Conservation (phyloP, 2,113 vertebrate species). For the Clarias batrachus region DNA sequence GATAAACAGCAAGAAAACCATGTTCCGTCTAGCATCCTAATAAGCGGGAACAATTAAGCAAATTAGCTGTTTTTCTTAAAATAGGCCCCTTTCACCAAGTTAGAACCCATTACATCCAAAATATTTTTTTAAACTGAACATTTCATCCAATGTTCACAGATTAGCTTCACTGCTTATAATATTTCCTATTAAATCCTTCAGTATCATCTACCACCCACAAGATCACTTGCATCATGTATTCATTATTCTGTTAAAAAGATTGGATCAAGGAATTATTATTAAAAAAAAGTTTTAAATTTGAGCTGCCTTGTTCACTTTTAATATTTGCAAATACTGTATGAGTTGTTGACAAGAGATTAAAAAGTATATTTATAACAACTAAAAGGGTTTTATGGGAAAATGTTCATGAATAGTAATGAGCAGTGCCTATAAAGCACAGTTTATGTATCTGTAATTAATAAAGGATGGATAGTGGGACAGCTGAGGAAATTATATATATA, state of each 20-base stretch:
- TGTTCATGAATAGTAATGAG: constrained; percentile 33
- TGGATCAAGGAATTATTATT: background rate
- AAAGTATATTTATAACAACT: background rate
- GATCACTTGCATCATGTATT: background rate
- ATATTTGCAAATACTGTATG: constrained; percentile 4
- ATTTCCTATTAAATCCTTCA: background rate
- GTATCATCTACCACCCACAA: background rate
- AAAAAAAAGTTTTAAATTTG: background rate
- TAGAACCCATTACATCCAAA: background rate
- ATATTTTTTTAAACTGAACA: background rate
- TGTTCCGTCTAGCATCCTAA: background rate
- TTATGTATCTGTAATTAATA: constrained; percentile 35
- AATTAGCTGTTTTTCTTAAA: background rate
- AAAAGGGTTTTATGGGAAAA: constrained; percentile 2
- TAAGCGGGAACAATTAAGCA: background rate
- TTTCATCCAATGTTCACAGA: background rate
- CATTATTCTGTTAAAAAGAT: background rate
- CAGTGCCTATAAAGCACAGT: constrained; percentile 16
- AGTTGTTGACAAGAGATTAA: constrained; percentile 3
- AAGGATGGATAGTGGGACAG: background rate
- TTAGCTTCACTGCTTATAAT: background rate
- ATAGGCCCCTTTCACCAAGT: background rate
- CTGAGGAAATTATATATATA: background rate
- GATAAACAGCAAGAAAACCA: background rate
- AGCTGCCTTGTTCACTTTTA: background rate